Percentiles rank a stretch among this genome's conserved stretches.
Evolutionary conservation across 2,888 invertebrate species (phyloP).

Genomic region (Leptodirus hochenwartii): DNA sequence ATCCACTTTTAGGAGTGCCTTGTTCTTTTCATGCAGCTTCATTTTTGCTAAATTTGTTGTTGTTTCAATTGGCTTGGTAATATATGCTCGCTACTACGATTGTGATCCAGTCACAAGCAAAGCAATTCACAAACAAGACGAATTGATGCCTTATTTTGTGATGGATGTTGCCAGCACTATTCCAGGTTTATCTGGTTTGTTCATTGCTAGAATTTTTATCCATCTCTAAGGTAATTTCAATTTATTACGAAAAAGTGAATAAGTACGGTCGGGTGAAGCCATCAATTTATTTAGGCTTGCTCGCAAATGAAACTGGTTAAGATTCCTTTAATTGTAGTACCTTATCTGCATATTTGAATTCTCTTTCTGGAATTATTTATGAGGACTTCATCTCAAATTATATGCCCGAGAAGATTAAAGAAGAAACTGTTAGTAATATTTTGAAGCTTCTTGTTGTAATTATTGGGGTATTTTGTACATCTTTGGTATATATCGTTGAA

Average conservation of each 20-base stretch:
- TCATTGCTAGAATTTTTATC: conserved; percentile 52
- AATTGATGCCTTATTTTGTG: conserved; percentile 44
- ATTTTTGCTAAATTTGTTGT: too few species aligned
- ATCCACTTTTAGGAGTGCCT: too few species aligned
- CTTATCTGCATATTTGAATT: conserved; percentile 43
- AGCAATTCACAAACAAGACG: conserved; percentile 33
- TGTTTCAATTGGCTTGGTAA: conserved; percentile 35
- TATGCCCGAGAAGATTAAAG: conserved; percentile 28
- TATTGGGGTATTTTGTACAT: conserved; percentile 31
- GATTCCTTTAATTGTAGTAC: conserved; percentile 11
- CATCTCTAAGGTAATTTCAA: conserved; percentile 41
- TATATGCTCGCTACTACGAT: conserved; percentile 41
- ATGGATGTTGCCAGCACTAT: conserved; percentile 43
- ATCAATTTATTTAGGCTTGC: too few species aligned
- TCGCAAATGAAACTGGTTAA: too few species aligned
- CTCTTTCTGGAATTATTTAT: conserved; percentile 34
- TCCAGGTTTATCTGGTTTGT: conserved; percentile 52
- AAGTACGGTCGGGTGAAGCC: too few species aligned
- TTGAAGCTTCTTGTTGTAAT: conserved; percentile 18
- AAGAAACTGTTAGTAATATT: conserved; percentile 32
- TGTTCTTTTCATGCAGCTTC: too few species aligned
- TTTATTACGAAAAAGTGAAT: too few species aligned
- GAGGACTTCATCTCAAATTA: conserved; percentile 11
- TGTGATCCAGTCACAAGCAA: conserved; percentile 43
- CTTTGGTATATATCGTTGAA: conserved; percentile 35